Base-by-base conservation (phyloP, 2,888 invertebrate species). In the Scaptomyza parva region DNA sequence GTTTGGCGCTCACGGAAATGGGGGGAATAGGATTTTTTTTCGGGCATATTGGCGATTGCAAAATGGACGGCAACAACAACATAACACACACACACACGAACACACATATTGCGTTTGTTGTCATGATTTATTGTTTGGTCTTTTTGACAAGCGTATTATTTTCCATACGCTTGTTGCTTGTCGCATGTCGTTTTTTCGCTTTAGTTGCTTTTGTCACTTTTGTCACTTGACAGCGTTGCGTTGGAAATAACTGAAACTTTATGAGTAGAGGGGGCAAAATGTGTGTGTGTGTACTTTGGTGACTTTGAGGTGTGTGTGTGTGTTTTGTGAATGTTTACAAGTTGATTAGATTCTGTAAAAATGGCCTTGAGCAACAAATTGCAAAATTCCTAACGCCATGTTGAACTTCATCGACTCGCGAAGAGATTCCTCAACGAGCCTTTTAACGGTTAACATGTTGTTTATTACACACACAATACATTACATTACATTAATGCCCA, bases 131-230 rank as follows among this genome's bases (percentile, higher is more conserved):
- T 85, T 63, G 86, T 61, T 70, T 57, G 58, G 61, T 66, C 59
- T 75, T 61, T 71, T 65, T 86, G 85, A 86, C 84, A 78, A 64
- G 58, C 69, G 55, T 86, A 86, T 86, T 86, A 80, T 81, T 83
- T 80, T 64, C 73, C 57, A 76, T 45, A 62, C 67, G 70, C 54
- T 57, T 71, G 52, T 62, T 51, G 24, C 69, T 45, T 53, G 39
- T 44, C 8, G 3, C 45, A n/a, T 47, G 24, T 55, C 37, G 12
- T 51, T 52, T 61, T n/a, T n/a, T n/a, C n/a, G 58, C 43, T 2
- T 28, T 28, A 28, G 28, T 9, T 6, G 28, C 54, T 39, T 20
- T 55, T 48, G 58, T 67, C 60, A 41, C 55, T 47, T 48, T 65
- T 65, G 69, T 60, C 68, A 66, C 62, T 74, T 50, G 64, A 60